Base-by-base conservation (phyloP, 2,797 vertebrate species). In the Esox masquinongy region DNA sequence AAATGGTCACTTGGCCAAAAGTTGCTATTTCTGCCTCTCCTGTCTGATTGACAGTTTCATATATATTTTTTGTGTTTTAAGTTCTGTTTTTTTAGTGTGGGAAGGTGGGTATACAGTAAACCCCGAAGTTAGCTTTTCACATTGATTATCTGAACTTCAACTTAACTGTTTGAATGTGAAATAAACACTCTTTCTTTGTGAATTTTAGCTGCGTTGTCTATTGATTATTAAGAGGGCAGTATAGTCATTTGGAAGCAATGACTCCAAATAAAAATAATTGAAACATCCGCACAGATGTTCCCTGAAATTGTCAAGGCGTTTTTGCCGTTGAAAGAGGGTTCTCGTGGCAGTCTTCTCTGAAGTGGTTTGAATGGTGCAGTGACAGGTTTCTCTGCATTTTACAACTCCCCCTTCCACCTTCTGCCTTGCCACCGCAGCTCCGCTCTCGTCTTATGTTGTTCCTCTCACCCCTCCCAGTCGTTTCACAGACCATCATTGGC, bases 101-200 rank as follows among this genome's bases (percentile, higher is more conserved):
- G 39, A 43, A 6, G 39, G 39, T 9, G 39, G 39, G 9, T 43
- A 9, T 43, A 43, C 2, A 43, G 39, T 43, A 6, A 43, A 4
- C 39, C 5, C 39, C 1, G 5, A 6, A 43, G 39, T 43, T 26
- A 9, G 53, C 53, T 22, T 16, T 59, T 4, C 31, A 9, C 31
- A 36, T 19, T 7, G 2, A 34, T 68, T 61, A 81, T 88, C 85
- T 86, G 82, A 84, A 70, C 11, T 82, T 78, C 68, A 74, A 78
- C 68, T 76, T 82, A 64, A 36, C 15, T 72, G 72, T 88, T 73
- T 87, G 56, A 83, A 78, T 63, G 76, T 85, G 77, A 84, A 93
- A 93, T 93, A 93, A 93, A 92, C 63, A 16, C 29, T 43, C 5
- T 78, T 79, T 43, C 5, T 78, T 79, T 83, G 79, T 79, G 12